Conservation (phyloP, 2,113 vertebrate genomes). For the Mionectes macconnelli region DNA sequence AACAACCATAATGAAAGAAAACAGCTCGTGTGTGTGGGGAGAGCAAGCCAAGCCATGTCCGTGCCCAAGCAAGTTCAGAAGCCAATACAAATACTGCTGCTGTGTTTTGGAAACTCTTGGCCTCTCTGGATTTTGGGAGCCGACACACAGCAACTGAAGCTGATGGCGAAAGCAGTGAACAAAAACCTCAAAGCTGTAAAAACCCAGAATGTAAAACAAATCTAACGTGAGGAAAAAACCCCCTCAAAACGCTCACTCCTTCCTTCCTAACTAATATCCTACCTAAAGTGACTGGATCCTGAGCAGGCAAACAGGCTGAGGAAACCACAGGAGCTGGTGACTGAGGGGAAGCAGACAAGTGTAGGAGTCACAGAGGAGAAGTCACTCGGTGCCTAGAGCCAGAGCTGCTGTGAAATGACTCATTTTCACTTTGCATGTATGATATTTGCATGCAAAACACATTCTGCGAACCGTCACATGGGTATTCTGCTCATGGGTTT, state of each 20-base stretch:
- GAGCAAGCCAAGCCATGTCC: neutral
- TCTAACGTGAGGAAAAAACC: neutral
- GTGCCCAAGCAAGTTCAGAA: neutral
- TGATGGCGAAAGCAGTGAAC: slow-evolving; percentile 4
- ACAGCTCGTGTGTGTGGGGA: neutral
- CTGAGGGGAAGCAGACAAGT: slow-evolving; percentile 47
- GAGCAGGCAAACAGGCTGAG: neutral
- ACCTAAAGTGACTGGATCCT: neutral
- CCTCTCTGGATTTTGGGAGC: slow-evolving; percentile 30
- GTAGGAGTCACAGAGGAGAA: slow-evolving; percentile 56
- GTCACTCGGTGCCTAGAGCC: slow-evolving; percentile 49
- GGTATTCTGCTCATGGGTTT: slow-evolving; percentile 48
- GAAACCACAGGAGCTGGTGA: slow-evolving; percentile 41
- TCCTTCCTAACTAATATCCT: slow-evolving; percentile 21
- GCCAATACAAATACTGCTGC: slow-evolving; percentile 55
- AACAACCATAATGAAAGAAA: slow-evolving; percentile 30
- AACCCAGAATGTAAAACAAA: slow-evolving; percentile 45
- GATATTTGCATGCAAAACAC: slow-evolving; percentile 58
- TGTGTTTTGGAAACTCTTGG: slow-evolving; percentile 39
- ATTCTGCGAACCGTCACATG: neutral
- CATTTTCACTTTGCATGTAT: slow-evolving; percentile 59
- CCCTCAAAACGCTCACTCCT: neutral
- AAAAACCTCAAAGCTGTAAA: slow-evolving; percentile 52
- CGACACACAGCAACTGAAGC: neutral
- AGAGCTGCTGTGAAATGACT: slow-evolving; percentile 55